These are phyloP conservation scores for Leiothrix lutea DNA, from an alignment of 2,113 vertebrate genomes.

Conservation along the genomic window DNA sequence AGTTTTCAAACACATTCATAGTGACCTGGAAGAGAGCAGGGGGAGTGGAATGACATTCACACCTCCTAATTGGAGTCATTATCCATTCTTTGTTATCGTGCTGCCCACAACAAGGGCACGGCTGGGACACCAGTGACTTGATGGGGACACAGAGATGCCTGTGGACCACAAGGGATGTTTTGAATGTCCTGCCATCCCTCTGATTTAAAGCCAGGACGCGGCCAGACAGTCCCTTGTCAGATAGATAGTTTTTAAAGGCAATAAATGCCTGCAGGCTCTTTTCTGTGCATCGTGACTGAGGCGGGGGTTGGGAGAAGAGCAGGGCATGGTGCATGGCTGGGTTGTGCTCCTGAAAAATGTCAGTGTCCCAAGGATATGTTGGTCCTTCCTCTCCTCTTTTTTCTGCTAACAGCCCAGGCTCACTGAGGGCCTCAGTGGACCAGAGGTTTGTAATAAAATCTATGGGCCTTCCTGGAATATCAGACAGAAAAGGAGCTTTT, in stretches of 20 bases:
- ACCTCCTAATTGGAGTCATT: slow-evolving; percentile 43
- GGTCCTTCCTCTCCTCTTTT: background rate
- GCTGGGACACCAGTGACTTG: background rate
- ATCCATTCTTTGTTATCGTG: background rate
- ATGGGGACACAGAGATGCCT: background rate
- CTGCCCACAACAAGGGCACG: slow-evolving; percentile 25
- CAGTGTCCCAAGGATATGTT: rapidly evolving
- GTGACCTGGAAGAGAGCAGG: slow-evolving; percentile 31
- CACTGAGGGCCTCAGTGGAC: background rate
- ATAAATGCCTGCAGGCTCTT: background rate
- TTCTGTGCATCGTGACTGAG: background rate
- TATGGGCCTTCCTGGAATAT: background rate
- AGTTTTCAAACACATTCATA: slow-evolving; percentile 34
- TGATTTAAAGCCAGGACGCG: slow-evolving; percentile 7
- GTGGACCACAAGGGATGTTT: background rate
- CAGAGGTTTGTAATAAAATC: background rate
- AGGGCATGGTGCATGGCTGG: background rate
- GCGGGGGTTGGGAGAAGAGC: rapidly evolving
- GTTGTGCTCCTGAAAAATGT: background rate
- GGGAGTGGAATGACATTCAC: slow-evolving; percentile 43
- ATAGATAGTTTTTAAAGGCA: background rate
- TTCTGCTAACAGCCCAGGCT: background rate
- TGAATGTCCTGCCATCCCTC: background rate
- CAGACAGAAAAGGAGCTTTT: background rate
- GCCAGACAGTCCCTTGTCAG: background rate